These are phyloP conservation scores for Lamellibrachia columna DNA, from an alignment of 2,888 invertebrate species.

Conservation along the genomic window DNA sequence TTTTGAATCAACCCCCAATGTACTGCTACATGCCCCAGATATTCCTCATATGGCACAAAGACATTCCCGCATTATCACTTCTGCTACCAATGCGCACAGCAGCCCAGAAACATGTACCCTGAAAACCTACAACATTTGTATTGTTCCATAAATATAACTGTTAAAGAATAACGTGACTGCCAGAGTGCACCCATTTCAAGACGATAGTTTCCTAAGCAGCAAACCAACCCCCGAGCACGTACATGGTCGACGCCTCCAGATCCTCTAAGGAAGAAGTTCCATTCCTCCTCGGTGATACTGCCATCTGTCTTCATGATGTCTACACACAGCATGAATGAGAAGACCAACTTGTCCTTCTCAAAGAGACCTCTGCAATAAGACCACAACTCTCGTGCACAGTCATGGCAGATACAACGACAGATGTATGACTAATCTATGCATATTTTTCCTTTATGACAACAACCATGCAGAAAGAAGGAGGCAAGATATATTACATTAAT, in stretches of 20 bases:
- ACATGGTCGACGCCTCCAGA: conserved; percentile 52
- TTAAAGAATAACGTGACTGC: too few species aligned
- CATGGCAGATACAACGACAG: not conserved
- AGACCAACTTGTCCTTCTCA: conserved; percentile 67
- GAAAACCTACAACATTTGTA: too few species aligned
- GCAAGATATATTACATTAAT: conserved; percentile 5
- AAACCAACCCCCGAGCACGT: not conserved
- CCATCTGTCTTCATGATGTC: conserved; percentile 78
- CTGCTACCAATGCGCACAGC: too few species aligned
- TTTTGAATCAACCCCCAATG: not conserved
- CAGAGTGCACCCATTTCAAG: too few species aligned
- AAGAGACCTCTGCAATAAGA: conserved; percentile 60
- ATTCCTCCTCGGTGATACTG: conserved; percentile 73
- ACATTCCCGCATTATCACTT: not conserved
- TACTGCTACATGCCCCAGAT: not conserved
- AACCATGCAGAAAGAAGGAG: not conserved
- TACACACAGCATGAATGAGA: conserved; percentile 77
- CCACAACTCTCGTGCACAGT: not conserved
- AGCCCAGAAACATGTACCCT: too few species aligned
- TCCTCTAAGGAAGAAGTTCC: conserved; percentile 83
- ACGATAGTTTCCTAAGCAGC: too few species aligned
- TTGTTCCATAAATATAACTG: too few species aligned
- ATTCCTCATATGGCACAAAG: not conserved
- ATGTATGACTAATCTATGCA: not conserved
- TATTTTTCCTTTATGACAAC: too few species aligned